Conservation (phyloP, 2,113 vertebrate species). For the Tragelaphus scriptus region DNA sequence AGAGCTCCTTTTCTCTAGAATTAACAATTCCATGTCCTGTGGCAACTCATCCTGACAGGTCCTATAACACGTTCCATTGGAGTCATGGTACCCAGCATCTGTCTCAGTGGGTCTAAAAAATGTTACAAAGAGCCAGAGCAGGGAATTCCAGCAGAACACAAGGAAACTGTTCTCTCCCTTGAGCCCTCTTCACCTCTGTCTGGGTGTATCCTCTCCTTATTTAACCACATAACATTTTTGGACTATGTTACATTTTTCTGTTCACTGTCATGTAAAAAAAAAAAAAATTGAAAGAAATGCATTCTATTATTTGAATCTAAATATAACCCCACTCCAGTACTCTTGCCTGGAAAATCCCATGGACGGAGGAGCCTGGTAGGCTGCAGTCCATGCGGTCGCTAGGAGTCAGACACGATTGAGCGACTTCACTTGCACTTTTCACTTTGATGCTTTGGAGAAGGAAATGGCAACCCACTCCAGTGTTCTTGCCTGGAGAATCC, state of each 20-base stretch:
- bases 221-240: not conserved
- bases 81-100: not conserved
- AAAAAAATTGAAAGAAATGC: not conserved
- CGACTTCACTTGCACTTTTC: too few relatives aligned
- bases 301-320: not conserved
- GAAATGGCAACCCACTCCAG: too few relatives aligned
- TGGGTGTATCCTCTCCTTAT: not conserved
- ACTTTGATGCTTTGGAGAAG: too few relatives aligned
- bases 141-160: not conserved
- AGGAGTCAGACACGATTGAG: fast-evolving
- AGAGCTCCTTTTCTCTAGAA: not conserved
- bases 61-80: not conserved
- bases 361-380: too few relatives aligned
- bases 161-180: not conserved
- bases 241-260: not conserved
- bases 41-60: too few relatives aligned
- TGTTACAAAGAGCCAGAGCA: not conserved
- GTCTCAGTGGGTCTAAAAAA: not conserved
- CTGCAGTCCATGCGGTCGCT: too few relatives aligned
- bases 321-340: too few relatives aligned
- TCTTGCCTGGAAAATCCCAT: too few relatives aligned
- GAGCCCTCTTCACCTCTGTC: not conserved
- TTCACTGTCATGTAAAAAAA: not conserved
- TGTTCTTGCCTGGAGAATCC: too few relatives aligned
- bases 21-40: not conserved